A percentile compares a stretch with the other conserved stretches of the same genome.
Conservation (phyloP, 2,888 invertebrate genomes). For the Dryadula phaetusa region DNA sequence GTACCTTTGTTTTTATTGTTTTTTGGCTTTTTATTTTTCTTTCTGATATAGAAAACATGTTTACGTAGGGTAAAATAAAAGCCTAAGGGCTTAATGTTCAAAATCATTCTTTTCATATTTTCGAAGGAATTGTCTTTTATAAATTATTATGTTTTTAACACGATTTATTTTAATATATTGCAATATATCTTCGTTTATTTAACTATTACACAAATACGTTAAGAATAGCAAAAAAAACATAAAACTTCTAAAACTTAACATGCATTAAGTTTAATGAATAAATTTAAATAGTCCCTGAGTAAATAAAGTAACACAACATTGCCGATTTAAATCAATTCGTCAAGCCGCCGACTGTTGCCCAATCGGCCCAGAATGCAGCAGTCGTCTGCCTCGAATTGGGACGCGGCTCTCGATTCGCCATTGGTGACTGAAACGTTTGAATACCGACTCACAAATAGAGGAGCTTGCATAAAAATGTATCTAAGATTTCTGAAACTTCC, state of each 20-base stretch:
- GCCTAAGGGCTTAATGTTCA: no score
- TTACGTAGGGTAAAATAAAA: no score
- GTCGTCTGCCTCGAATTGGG: slow-evolving; percentile 56
- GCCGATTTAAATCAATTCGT: slow-evolving; percentile 39
- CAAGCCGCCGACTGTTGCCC: slow-evolving; percentile 52
- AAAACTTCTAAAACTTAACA: no score
- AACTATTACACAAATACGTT: no score
- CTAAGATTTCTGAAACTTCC: slow-evolving; percentile 29
- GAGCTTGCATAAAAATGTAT: slow-evolving; percentile 37
- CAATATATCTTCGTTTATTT: no score
- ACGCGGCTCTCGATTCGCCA: slow-evolving; percentile 58
- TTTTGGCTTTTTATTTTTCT: neutral
- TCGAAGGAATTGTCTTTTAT: no score
- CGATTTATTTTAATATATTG: no score
- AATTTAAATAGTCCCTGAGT: neutral
- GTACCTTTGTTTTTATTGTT: neutral
- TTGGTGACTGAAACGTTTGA: slow-evolving; percentile 43
- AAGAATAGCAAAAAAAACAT: no score
- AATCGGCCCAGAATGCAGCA: slow-evolving; percentile 70
- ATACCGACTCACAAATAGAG: slow-evolving; percentile 43
- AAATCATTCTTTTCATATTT: no score
- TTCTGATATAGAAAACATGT: no score
- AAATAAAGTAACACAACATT: slow-evolving; percentile 20
- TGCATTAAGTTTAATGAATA: neutral
- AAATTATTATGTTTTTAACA: no score